These are phyloP conservation scores for Bergia sp. DNA, from an alignment of 92 coral and sea anemone species.

Conservation along the genomic window DNA sequence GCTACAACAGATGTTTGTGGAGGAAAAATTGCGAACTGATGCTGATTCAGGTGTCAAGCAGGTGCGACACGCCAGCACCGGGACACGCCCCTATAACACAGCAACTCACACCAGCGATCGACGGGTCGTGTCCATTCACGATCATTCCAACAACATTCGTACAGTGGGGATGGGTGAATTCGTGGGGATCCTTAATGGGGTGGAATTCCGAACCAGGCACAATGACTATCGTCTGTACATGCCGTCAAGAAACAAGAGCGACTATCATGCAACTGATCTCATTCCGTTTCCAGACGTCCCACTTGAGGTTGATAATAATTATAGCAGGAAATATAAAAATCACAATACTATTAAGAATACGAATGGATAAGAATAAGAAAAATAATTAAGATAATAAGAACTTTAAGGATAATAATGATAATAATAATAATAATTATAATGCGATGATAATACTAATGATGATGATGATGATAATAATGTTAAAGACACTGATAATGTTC, in stretches of 20 bases:
- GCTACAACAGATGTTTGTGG: conserved; percentile 76
- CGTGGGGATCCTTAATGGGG: conserved; percentile 84
- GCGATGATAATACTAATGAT: too few relatives aligned
- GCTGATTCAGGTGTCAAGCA: conserved; percentile 86
- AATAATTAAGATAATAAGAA: too few relatives aligned
- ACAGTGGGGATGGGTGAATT: conserved; percentile 92
- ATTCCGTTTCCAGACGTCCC: conserved; percentile 88
- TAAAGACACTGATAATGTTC: too few relatives aligned
- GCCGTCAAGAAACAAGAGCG: conserved; percentile 65
- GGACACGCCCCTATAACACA: conserved; percentile 72
- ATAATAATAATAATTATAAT: too few relatives aligned
- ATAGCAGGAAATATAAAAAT: not conserved
- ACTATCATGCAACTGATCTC: conserved; percentile 61
- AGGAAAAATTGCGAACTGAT: conserved; percentile 80
- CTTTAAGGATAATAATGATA: too few relatives aligned
- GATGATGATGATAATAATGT: too few relatives aligned
- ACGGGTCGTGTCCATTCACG: conserved; percentile 76
- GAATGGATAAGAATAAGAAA: too few relatives aligned
- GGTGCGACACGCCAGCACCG: conserved; percentile 60
- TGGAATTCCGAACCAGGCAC: conserved; percentile 92
- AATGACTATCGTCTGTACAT: conserved; percentile 89
- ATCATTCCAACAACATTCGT: conserved; percentile 81
- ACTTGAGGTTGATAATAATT: conserved; percentile 62
- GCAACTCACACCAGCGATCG: conserved; percentile 51
- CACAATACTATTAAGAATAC: too few relatives aligned